These are phyloP conservation scores for Leistus spinibarbis DNA, from an alignment of 2,888 invertebrate species.

Conservation along the genomic window DNA sequence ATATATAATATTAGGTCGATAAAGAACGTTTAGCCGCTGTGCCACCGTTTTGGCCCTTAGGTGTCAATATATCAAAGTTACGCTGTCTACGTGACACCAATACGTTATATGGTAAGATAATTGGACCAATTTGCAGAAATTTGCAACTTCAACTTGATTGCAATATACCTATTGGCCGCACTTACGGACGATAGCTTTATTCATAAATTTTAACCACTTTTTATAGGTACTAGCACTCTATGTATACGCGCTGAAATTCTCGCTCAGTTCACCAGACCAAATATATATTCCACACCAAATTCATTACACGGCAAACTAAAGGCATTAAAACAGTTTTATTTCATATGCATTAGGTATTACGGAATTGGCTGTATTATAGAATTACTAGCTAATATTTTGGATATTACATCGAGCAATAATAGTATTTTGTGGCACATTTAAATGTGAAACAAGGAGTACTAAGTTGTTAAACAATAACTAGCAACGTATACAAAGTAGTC, in stretches of 20 bases:
- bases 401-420: too few species aligned
- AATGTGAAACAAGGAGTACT: too few species aligned
- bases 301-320: too few species aligned
- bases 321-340: too few species aligned
- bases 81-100: slow-evolving; percentile 7
- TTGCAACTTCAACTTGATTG: slow-evolving; percentile 21
- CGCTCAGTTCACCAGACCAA: too few species aligned
- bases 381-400: too few species aligned
- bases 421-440: too few species aligned
- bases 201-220: slow-evolving; percentile 6
- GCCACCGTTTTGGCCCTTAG: slow-evolving; percentile 1
- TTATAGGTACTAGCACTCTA: background rate
- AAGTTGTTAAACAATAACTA: too few species aligned
- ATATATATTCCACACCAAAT: too few species aligned
- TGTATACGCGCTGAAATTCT: background rate
- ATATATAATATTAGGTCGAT: background rate
- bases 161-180: slow-evolving; percentile 7
- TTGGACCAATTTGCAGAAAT: slow-evolving; percentile 30
- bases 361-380: too few species aligned
- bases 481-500: too few species aligned
- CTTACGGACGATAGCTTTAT: slow-evolving; percentile 10
- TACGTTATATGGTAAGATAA: slow-evolving; percentile 21
- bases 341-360: too few species aligned
- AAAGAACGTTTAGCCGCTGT: background rate
- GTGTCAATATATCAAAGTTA: slow-evolving; percentile 33